Conservation (phyloP, 2,888 invertebrate genomes). For the Drosophila birchii region DNA sequence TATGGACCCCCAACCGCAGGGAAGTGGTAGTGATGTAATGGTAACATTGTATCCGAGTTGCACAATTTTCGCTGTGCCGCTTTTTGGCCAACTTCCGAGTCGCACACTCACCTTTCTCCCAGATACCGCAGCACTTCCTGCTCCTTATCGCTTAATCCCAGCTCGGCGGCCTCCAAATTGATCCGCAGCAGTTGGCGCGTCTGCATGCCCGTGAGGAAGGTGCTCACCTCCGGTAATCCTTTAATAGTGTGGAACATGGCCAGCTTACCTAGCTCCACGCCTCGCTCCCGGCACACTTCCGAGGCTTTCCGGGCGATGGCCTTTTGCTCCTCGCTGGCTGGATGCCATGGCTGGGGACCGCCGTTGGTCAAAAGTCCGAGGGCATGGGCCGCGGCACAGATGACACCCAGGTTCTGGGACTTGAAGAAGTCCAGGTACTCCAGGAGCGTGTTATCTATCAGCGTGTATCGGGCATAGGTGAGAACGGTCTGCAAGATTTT, state of each 20-base stretch:
- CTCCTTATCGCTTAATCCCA: conserved; percentile 89
- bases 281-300: conserved; percentile 88
- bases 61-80: conserved; percentile 67
- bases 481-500: conserved; percentile 83
- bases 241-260: conserved; percentile 89
- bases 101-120: conserved; percentile 86
- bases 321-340: conserved; percentile 87
- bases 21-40: conserved; percentile 70
- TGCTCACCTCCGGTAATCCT: conserved; percentile 87
- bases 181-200: conserved; percentile 87
- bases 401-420: conserved; percentile 89
- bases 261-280: conserved; percentile 89
- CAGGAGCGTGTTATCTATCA: conserved; percentile 91
- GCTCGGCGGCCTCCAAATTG: conserved; percentile 88
- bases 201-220: conserved; percentile 92
- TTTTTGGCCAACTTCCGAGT: conserved; percentile 68
- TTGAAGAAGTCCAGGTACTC: conserved; percentile 88
- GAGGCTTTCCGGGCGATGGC: conserved; percentile 85
- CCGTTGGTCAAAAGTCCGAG: conserved; percentile 92
- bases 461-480: conserved; percentile 91
- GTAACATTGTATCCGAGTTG: conserved; percentile 82
- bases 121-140: conserved; percentile 87
- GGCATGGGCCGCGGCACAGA: conserved; percentile 92
- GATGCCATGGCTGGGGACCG: conserved; percentile 93
- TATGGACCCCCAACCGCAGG: conserved; percentile 29